Conservation (phyloP, 2,113 vertebrate species). For the Scopus umbretta region DNA sequence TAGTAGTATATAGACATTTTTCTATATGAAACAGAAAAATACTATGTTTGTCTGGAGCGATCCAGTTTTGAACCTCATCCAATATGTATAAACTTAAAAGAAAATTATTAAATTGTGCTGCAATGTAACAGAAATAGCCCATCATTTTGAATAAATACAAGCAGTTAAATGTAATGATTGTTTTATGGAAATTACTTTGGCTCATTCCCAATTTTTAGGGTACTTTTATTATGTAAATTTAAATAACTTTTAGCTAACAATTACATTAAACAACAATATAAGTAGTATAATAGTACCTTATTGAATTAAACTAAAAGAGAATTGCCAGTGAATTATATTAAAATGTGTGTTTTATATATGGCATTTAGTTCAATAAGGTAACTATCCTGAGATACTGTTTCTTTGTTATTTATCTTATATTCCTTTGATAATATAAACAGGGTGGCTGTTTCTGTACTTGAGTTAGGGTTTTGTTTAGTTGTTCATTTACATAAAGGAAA, state of each 20-base stretch:
- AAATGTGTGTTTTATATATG: neutral
- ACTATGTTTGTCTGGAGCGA: neutral
- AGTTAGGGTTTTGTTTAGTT: neutral
- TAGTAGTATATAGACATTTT: neutral
- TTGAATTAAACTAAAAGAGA: neutral
- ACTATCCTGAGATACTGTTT: neutral
- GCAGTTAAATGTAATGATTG: constrained; percentile 19
- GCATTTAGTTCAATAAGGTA: neutral
- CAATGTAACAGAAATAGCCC: neutral
- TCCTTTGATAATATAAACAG: neutral
- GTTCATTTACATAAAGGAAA: neutral
- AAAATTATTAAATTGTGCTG: neutral
- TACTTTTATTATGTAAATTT: constrained; percentile 7
- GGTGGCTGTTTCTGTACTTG: neutral
- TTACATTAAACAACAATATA: neutral
- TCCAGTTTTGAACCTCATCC: neutral
- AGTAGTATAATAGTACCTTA: neutral
- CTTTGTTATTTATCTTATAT: neutral
- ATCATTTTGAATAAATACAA: constrained; percentile 49
- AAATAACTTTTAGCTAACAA: constrained; percentile 21
- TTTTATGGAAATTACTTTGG: constrained; percentile 42
- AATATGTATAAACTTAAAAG: neutral
- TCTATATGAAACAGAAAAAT: neutral
- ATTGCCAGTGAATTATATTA: neutral
- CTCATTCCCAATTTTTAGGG: neutral